Conservation (phyloP, 2,113 vertebrate genomes). For the Otus sunia region DNA sequence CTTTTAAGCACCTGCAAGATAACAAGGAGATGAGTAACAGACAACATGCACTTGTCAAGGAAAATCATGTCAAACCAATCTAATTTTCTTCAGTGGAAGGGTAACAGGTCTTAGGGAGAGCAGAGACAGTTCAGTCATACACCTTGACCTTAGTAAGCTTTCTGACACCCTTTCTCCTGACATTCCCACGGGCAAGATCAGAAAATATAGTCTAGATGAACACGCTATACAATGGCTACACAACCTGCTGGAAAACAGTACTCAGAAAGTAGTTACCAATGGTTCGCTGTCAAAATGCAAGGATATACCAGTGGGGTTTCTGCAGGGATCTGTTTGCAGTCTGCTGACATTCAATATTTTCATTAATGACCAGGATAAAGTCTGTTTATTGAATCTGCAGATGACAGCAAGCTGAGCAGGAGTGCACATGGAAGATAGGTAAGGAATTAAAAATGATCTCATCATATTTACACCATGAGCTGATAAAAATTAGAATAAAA, state of each 20-base stretch:
- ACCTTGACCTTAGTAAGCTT: conserved; percentile 9
- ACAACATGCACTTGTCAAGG: conserved; percentile 18
- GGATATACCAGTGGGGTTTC: conserved; percentile 22
- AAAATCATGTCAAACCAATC: conserved; percentile 33
- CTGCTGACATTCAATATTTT: conserved; percentile 43
- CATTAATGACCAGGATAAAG: conserved; percentile 50
- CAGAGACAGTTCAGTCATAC: background rate
- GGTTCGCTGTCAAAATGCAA: conserved; percentile 38
- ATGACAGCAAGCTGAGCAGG: conserved; percentile 33
- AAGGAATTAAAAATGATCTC: background rate
- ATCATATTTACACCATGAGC: background rate
- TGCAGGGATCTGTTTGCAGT: background rate
- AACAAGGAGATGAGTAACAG: conserved; percentile 25
- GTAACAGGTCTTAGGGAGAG: conserved; percentile 31
- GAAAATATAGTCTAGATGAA: background rate
- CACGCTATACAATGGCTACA: background rate
- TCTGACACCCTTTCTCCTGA: background rate
- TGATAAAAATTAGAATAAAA: background rate
- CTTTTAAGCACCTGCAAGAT: conserved; percentile 16
- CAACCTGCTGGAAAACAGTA: background rate
- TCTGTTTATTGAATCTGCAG: conserved; percentile 46
- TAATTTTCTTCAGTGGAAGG: conserved; percentile 23
- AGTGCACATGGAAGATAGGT: background rate
- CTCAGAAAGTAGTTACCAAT: conserved; percentile 2
- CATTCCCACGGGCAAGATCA: background rate